Evolutionary conservation across 2,888 invertebrate species (phyloP).

Genomic region (Capitulum mitella): DNA sequence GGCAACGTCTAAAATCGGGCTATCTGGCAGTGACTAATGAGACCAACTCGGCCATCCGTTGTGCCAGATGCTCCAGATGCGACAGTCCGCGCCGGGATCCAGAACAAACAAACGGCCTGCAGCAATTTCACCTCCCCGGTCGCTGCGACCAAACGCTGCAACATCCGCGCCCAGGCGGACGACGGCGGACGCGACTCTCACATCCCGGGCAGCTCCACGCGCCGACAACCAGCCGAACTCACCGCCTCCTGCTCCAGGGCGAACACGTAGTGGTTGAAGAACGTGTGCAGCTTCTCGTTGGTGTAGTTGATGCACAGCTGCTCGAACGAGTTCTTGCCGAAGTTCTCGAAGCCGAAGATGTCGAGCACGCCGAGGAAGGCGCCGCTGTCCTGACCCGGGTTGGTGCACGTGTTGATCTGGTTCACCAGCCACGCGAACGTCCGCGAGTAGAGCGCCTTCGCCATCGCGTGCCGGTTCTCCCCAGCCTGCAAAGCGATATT

Average conservation of each 20-base stretch:
- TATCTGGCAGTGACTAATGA: too few relatives aligned
- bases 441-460: conserved; percentile 79
- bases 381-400: conserved; percentile 66
- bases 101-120: too few relatives aligned
- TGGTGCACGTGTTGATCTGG: conserved; percentile 84
- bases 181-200: too few relatives aligned
- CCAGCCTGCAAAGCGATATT: conserved; percentile 55
- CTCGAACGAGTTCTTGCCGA: conserved; percentile 80
- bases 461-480: conserved; percentile 89
- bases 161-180: too few relatives aligned
- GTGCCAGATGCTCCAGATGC: too few relatives aligned
- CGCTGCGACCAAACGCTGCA: too few relatives aligned
- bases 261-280: conserved; percentile 94
- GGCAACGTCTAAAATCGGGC: too few relatives aligned
- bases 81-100: too few relatives aligned
- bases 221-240: conserved; percentile 53
- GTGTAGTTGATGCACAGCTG: conserved; percentile 91
- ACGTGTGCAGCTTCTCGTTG: conserved; percentile 88
- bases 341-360: conserved; percentile 92
- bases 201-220: too few relatives aligned
- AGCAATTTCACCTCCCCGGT: too few relatives aligned
- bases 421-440: conserved; percentile 88
- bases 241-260: conserved; percentile 88
- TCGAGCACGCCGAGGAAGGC: conserved; percentile 79
- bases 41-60: too few relatives aligned